Evolutionary conservation across 1,140 invertebrate genomes (phyloP), one percentile per base, ranked within the genome.

Genomic region (Venustaconcha ellipsiformis): DNA sequence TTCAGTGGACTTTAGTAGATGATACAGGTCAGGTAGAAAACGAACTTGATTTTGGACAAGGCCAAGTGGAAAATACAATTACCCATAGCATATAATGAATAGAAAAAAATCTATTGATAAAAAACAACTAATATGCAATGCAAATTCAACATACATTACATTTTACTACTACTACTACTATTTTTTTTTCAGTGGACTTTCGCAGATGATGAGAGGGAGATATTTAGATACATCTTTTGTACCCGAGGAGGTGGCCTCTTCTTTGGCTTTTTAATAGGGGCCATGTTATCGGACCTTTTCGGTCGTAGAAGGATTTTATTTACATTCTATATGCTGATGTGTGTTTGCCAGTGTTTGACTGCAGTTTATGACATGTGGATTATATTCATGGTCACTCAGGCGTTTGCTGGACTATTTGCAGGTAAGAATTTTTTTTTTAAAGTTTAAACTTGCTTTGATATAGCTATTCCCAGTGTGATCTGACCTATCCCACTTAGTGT

Each of bases 281-380:
- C 80, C n/a, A 81, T 86, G 67, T 30, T 78, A 56, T 80, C 76
- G 2, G 85, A 86, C 56, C 74, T 83, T 18, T 70, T 78, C 20
- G 85, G 85, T 13, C 63, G 85, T 58, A 72, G 83, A 57, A 66
- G 68, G 18, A 69, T 79, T 17, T 66, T 85, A 66, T 86, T 81
- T 72, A 57, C 80, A 0, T 80, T 73, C 15, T 79, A 81, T 56
- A 65, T 72, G 15, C 17, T 80, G 58, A 83, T 83, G 81, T 72
- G 80, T 15, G 68, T 79, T 14, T 57, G 79, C 26, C 85, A 86
- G 18, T 74, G 70, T 57, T 14, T 79, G 20, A 67, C 79, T 14
- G 80, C 76, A 6, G 58, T 80, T 18, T 76, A 78, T 14, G 72
- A 79, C 56, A 72, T 78, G 23, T 86, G 83, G 80, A 55, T 77